These are phyloP conservation scores for Cebuella pygmaea DNA, from an alignment of 2,797 vertebrate genomes.

Conservation along the genomic window DNA sequence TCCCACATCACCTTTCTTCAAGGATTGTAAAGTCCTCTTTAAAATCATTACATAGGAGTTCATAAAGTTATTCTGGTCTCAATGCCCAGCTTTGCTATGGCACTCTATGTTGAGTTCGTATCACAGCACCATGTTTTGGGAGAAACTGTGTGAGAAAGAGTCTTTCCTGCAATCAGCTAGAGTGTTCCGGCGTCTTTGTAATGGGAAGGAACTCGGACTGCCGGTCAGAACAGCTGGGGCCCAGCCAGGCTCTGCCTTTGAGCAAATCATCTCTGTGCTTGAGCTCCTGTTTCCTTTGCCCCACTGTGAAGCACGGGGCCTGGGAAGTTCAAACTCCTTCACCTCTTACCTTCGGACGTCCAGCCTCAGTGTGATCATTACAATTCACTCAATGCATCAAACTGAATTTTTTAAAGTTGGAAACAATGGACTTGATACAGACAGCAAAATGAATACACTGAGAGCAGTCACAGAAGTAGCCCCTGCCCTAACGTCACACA, in stretches of 20 bases:
- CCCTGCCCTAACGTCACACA: not conserved
- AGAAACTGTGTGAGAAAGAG: accelerated
- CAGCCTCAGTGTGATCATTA: not conserved
- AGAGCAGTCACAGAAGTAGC: not conserved
- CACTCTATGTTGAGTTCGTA: accelerated
- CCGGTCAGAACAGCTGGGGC: not conserved
- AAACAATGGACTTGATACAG: not conserved
- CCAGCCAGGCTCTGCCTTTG: not conserved
- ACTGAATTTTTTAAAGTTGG: not conserved
- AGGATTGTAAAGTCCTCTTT: not conserved
- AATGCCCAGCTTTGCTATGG: no score
- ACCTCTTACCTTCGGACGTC: accelerated
- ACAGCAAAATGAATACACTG: not conserved
- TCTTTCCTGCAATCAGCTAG: not conserved
- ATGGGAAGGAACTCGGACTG: not conserved
- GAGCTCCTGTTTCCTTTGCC: not conserved
- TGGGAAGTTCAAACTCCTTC: not conserved
- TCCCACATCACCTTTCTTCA: not conserved
- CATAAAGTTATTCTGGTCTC: not conserved
- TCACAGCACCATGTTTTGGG: not conserved
- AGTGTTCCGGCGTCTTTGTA: not conserved
- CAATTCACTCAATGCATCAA: not conserved
- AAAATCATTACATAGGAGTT: not conserved
- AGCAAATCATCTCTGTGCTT: not conserved
- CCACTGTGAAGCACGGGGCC: accelerated